Conservation (phyloP, 2,113 vertebrate species). For the Notechis scutatus region DNA sequence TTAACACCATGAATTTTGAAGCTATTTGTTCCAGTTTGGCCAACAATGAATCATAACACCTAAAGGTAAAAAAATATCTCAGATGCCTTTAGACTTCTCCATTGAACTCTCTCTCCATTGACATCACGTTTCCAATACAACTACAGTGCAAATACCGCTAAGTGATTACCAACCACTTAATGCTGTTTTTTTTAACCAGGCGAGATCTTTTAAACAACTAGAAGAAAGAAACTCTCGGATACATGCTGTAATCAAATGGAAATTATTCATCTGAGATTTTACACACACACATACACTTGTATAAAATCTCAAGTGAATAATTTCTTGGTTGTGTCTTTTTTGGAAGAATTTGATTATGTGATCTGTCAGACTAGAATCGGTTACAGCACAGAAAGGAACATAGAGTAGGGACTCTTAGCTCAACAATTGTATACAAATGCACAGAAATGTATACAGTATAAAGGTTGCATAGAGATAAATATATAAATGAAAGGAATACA, state of each 20-base stretch:
- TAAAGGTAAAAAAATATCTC: background rate
- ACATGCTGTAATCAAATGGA: background rate
- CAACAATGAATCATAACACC: background rate
- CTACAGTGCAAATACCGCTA: background rate
- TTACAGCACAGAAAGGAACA: background rate
- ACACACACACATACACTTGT: background rate
- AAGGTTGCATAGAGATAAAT: background rate
- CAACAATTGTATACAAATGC: background rate
- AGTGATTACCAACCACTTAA: background rate
- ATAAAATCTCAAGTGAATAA: background rate
- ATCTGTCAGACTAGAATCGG: background rate
- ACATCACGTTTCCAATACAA: background rate
- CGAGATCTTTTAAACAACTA: background rate
- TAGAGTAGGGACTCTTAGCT: background rate
- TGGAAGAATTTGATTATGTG: background rate
- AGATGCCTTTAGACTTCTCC: background rate
- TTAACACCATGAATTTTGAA: background rate
- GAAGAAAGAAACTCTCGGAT: background rate
- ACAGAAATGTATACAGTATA: background rate
- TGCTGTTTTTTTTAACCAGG: background rate
- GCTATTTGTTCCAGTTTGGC: background rate
- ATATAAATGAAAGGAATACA: background rate
- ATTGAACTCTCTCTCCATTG: background rate
- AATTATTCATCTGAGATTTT: background rate
- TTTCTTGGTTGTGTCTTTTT: background rate